Conservation (phyloP, 1,140 invertebrate genomes). For the Ladona fulva region DNA sequence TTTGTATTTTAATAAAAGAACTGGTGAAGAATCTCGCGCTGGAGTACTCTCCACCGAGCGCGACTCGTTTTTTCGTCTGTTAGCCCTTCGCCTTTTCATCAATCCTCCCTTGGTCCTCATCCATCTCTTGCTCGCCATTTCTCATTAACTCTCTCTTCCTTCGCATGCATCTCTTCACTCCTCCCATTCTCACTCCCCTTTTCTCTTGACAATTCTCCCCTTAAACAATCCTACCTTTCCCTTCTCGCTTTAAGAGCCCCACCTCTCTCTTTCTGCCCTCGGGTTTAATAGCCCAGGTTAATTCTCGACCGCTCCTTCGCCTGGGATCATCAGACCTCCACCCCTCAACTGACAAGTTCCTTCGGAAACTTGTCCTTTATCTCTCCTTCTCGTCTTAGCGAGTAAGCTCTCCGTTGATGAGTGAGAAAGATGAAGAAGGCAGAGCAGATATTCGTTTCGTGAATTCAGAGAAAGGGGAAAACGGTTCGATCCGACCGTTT, state of each 20-base stretch:
- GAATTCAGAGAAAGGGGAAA: no score
- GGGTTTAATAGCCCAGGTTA: not conserved
- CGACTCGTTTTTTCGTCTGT: no score
- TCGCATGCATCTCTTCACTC: not conserved
- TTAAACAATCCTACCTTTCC: not conserved
- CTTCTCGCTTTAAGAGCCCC: not conserved
- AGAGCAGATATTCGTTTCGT: no score
- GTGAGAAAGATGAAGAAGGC: no score
- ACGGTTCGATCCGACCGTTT: no score
- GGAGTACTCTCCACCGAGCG: no score
- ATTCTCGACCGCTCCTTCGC: not conserved
- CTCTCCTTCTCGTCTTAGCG: not conserved
- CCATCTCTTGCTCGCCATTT: no score
- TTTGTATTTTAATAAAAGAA: no score
- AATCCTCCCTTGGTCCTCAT: no score
- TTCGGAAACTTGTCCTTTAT: slow-evolving; percentile 9
- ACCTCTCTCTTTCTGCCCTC: not conserved
- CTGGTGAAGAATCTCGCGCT: no score
- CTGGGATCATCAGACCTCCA: not conserved
- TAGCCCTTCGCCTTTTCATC: no score
- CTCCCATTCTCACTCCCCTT: not conserved
- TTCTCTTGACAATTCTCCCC: not conserved
- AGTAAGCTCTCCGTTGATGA: not conserved
- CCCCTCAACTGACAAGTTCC: not conserved
- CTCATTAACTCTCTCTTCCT: not conserved